Base-by-base conservation (phyloP, 2,797 vertebrate genomes). In the Halcyon leucocephala region DNA sequence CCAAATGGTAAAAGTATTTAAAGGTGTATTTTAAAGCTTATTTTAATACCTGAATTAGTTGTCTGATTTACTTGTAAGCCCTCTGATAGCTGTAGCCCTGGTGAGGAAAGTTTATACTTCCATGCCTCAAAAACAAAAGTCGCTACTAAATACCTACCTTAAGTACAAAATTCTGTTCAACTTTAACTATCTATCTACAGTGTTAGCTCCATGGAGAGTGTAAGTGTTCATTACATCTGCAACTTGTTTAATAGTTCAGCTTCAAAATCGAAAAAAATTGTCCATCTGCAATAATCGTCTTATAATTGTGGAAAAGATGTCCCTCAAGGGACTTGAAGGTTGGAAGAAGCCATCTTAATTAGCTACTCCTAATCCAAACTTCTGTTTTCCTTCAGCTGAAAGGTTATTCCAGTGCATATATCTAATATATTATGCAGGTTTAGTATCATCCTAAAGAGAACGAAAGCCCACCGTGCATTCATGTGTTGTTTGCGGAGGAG, bases 271-370 rank as follows among this genome's bases (percentile, higher is more conserved):
- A 91, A 20, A 95, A 95, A 85, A 90, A 74, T 41, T 80, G 55
- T 83, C 72, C 65, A 67, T 94, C 72, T 90, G 52, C 61, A 91
- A 51, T 86, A 92, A 88, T 81, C 67, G 62, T 44, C 64, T 95
- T 89, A 64, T 73, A 96, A 76, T 71, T 82, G 49, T 87, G 31
- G 26, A 80, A 78, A 88, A 93, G 54, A 37, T 79, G 44, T 69
- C 64, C 78, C 90, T 69, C 89, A 83, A 35, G 78, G 61, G 86
- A 95, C 69, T 60, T 42, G 46, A 82, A 87, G 57, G 70, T 49
- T 74, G 70, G 60, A 93, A 90, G 33, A 80, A 94, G 54, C 71
- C 79, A 91, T 5, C 49, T 93, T 89, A 97, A 96, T 97, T 91
- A 93, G 37, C 57, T 93, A 33, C 58, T 95, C 71, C 54, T 82